A percentile compares a stretch with the other conserved stretches of the same genome.
phyloP scores from a whole-genome alignment of 2,888 invertebrate genomes.

The Ochropleura leucogaster region DNA sequence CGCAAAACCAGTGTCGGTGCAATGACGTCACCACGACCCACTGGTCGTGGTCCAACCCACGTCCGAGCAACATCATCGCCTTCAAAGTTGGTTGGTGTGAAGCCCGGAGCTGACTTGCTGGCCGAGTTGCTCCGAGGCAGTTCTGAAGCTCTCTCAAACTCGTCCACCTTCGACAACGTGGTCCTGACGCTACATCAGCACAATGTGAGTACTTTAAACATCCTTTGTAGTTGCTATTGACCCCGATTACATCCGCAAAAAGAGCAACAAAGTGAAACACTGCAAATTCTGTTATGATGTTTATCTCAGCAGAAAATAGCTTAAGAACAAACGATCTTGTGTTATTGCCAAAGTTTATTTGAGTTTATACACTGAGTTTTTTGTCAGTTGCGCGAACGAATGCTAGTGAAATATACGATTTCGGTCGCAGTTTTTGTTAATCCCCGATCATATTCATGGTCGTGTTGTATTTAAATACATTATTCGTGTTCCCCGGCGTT shows the following conservation, averaged over 20 bases:
- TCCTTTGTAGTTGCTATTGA: slow-evolving; percentile 71
- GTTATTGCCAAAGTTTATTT: slow-evolving; percentile 82
- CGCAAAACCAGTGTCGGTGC: slow-evolving; percentile 92
- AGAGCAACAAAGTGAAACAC: slow-evolving; percentile 79
- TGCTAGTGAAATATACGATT: slow-evolving; percentile 63
- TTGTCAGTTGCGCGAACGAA: slow-evolving; percentile 70
- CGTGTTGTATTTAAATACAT: slow-evolving; percentile 78
- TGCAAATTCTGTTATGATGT: slow-evolving; percentile 81
- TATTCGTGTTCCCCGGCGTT: slow-evolving; percentile 79
- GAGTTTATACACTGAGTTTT: slow-evolving; percentile 77
- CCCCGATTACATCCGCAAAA: slow-evolving; percentile 75
- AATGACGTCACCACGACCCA: slow-evolving; percentile 79
- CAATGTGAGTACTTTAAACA: slow-evolving; percentile 84
- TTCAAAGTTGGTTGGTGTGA: slow-evolving; percentile 93
- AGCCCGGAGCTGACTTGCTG: slow-evolving; percentile 91
- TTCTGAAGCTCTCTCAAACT: slow-evolving; percentile 94
- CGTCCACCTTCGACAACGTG: slow-evolving; percentile 89
- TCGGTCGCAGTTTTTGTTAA: slow-evolving; percentile 74
- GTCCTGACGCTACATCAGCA: slow-evolving; percentile 88
- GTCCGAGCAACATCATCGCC: slow-evolving; percentile 95
- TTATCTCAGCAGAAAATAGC: slow-evolving; percentile 84
- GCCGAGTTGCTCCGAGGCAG: slow-evolving; percentile 95
- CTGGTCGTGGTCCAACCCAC: slow-evolving; percentile 91
- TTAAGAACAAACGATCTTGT: slow-evolving; percentile 79
- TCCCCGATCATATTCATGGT: slow-evolving; percentile 82